Evolutionary conservation across 1,140 invertebrate genomes (phyloP), one percentile per base, ranked within the genome.

Genomic region (Araneus ventricosus): DNA sequence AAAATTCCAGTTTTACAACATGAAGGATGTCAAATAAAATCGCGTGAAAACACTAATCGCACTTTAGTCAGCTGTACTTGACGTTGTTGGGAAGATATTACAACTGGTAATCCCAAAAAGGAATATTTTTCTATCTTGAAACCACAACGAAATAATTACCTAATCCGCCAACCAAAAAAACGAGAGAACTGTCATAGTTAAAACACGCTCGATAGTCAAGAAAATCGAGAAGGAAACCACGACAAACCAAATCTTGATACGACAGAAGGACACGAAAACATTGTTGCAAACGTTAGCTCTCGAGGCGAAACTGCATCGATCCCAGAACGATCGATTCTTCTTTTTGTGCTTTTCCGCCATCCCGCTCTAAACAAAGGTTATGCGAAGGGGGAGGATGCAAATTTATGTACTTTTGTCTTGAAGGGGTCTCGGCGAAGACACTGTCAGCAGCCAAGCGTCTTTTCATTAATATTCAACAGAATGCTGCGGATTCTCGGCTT

Each of bases 401-500:
- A 75, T 75, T 75, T 37, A 30, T 37, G 30, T 37, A 75, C 30
- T 75, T 75, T 75, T 75, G 70, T 75, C 70, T 30, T 75, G 14
- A n/a, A 45, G 41, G 41, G 41, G 41, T 45, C 41, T 52, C 17
- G 10, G 45, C 45, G 45, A 52, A 14, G 45, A 52, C 45, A 52
- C 45, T 52, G 45, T 52, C 14, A 27, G 63, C 63, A 67, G 6
- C n/a, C 63, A 52, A 52, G 45, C 10, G 14, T 52, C 63, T 67
- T 27, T 67, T 67, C 63, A 67, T 67, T 67, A 67, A 67, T 67
- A 67, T 67, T 67, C 63, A 67, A 67, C 63, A 14, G 45, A 67
- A 67, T n/a, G 8, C 14, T 67, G n/a, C n/a, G 63, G 27, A 30
- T 67, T 10, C 63, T 27, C 45, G 24, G 3, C n/a, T 67, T 27